These are phyloP conservation scores for Seriola aureovittata DNA, from an alignment of 2,113 vertebrate genomes.

Conservation along the genomic window DNA sequence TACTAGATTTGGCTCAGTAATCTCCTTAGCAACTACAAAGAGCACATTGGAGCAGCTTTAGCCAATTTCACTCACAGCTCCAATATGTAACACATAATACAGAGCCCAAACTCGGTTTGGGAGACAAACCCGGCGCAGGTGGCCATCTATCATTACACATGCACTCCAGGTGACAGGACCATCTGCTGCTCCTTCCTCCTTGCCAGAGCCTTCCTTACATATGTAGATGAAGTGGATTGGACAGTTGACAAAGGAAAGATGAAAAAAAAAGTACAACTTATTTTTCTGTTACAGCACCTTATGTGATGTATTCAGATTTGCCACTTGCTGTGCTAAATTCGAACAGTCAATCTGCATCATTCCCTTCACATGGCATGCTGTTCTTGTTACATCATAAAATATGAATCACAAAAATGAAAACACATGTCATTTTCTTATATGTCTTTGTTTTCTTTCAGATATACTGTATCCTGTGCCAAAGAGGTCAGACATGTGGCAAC, in stretches of 20 bases:
- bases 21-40: constrained; percentile 51
- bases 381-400: background rate
- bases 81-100: constrained; percentile 37
- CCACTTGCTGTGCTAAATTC: background rate
- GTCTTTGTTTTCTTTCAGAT: background rate
- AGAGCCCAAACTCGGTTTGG: constrained; percentile 41
- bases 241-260: constrained; percentile 47
- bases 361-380: background rate
- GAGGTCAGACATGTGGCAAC: constrained; percentile 23
- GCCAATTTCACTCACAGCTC: constrained; percentile 32
- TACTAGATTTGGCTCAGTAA: constrained; percentile 34
- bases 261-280: constrained; percentile 23
- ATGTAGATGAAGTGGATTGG: constrained; percentile 57
- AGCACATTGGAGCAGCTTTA: constrained; percentile 22
- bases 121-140: constrained; percentile 56
- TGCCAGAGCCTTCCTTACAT: constrained; percentile 48
- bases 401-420: background rate
- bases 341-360: background rate
- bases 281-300: constrained; percentile 5
- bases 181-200: constrained; percentile 69
- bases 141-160: constrained; percentile 67
- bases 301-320: background rate
- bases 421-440: background rate
- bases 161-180: constrained; percentile 72
- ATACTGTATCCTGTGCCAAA: background rate